Conservation (phyloP, 2,797 vertebrate genomes). For the Spizella passerina region DNA sequence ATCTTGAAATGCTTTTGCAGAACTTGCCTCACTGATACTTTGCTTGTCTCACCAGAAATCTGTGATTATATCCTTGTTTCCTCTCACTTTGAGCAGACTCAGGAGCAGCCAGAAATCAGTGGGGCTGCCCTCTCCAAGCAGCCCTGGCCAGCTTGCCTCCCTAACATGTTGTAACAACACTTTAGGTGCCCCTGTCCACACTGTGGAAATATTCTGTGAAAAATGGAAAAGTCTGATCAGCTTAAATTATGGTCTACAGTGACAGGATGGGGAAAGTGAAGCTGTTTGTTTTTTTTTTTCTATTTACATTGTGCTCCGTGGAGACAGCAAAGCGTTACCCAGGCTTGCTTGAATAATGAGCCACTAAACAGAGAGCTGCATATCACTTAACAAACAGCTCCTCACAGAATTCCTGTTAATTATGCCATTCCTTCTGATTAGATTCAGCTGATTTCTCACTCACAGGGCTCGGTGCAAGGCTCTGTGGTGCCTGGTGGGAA, state of each 20-base stretch:
- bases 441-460: conserved; percentile 56
- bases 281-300: neutral
- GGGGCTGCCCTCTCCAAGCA: neutral
- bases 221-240: neutral
- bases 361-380: neutral
- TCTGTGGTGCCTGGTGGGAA: neutral
- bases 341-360: neutral
- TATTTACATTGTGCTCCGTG: neutral
- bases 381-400: conserved; percentile 1
- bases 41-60: neutral
- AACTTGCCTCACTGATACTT: neutral
- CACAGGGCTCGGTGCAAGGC: neutral
- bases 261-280: neutral
- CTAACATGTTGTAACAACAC: neutral
- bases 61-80: neutral
- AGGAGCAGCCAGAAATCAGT: neutral
- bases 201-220: neutral
- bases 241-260: neutral
- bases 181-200: neutral
- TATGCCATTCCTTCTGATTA: conserved; percentile 37
- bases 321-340: neutral
- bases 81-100: neutral
- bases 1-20: neutral
- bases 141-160: neutral
- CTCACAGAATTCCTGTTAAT: conserved; percentile 20